A percentile compares a stretch with the other conserved stretches of the same genome.
Conservation (phyloP, 2,797 vertebrate species). For the Miichthys miiuy region DNA sequence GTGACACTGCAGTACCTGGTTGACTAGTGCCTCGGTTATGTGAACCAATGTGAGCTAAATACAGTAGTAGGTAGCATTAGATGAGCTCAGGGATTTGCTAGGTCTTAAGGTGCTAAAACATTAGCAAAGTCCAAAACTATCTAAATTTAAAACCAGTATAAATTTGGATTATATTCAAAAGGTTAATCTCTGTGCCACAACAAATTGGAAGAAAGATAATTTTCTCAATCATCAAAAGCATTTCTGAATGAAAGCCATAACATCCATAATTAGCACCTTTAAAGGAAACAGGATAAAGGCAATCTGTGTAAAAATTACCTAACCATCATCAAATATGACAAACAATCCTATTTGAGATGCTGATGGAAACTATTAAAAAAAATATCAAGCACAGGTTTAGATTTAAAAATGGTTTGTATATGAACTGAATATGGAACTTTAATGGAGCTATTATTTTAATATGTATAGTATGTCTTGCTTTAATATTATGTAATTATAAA, state of each 20-base stretch:
- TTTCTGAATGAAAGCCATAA: neutral
- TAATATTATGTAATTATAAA: neutral
- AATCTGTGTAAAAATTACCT: neutral
- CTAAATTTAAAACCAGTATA: neutral
- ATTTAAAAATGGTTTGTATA: neutral
- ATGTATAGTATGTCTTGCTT: neutral
- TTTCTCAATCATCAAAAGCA: neutral
- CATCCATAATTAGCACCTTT: neutral
- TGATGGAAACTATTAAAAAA: slow-evolving; percentile 10
- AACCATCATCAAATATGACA: neutral
- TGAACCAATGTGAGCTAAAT: neutral
- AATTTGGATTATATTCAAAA: neutral
- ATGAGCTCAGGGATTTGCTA: slow-evolving; percentile 1
- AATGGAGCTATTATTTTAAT: neutral
- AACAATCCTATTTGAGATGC: neutral
- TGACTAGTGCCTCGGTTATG: neutral
- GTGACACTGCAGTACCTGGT: neutral
- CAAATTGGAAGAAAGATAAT: neutral
- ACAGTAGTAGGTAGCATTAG: neutral
- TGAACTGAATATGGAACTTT: neutral
- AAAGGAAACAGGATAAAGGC: neutral
- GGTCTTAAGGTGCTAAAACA: neutral
- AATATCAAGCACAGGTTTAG: neutral
- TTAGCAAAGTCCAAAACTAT: neutral
- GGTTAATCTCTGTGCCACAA: neutral